Evolutionary conservation across 2,888 invertebrate species (phyloP), one percentile per base, ranked within the genome.

Genomic region (Pterostichus niger): DNA sequence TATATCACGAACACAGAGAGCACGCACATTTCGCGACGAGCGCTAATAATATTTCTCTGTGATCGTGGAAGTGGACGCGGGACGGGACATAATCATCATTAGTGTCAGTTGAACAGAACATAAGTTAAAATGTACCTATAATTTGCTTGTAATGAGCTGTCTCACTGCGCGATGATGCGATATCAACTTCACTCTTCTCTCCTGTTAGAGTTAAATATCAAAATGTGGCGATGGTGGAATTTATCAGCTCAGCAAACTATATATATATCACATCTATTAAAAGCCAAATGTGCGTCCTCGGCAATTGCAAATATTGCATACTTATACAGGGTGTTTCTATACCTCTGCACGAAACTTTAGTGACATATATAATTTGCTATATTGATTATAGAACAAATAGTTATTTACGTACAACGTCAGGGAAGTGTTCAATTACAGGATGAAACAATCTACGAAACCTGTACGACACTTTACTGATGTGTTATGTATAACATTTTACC

Each of bases 61-160:
- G 31, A 31, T 59, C n/a, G 64, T 33, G 40, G 17, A 17, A 17
- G 56, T 15, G 64, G 59, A 17, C n/a, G 68, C 15, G 73, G 64
- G 59, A 17, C n/a, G 68, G 44, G 73, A 75, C 75, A 75, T 52
- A 75, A 75, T 75, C 49, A 75, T 75, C 75, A 75, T 75, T 75
- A 75, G 75, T 75, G 75, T 75, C 75, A 75, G 75, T 31, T 75
- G 52, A 52, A 13, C 75, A 33, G 33, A 75, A 46, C 71, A 46
- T 44, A 44, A 73, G 44, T 73, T 73, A 44, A 73, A 73, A 75
- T 54, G 52, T 75, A 75, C 75, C 75, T 75, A 75, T 75, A 75
- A 75, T 75, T 75, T 75, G 75, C 52, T 9, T 33, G 75, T 75
- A 75, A 75, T 75, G 75, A 75, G 75, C 75, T 75, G 75, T 75